Base-by-base conservation (phyloP, 2,888 invertebrate species). In the Caenorhabditis sinica region DNA sequence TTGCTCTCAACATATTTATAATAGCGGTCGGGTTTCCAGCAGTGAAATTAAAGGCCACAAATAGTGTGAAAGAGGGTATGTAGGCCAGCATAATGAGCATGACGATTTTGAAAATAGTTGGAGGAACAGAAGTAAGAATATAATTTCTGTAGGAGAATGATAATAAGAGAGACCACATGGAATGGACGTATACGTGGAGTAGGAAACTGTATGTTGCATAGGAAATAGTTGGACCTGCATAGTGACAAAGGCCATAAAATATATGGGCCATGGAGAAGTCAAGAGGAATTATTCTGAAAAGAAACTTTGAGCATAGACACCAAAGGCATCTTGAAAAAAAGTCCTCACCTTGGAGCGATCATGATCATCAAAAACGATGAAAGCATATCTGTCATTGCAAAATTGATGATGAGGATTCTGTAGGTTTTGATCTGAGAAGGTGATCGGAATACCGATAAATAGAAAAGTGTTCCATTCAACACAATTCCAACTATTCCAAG, bases 401-500 rank as follows among this genome's bases (percentile, higher is more conserved):
- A 82, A 23, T 82, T 82, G n/a, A 82, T 56, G 15, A 82, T 75
- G 0, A 82, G 63, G 40, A 82, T 58, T 6, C 82, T 75, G 36
- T 82, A 82, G 13, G 61, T 75, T 58, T 75, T 75, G 9, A 82
- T 82, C 36, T 75, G 82, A 3, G 63, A 20, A 15, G 82, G 82
- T 0, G 82, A 75, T n/a, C 63, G 58, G 28, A 82, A 82, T 43
- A 75, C n/a, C 3, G 82, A 43, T 25, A 82, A 15, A 33, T 51
- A 65, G 8, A 82, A 58, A 6, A 82, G 82, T 45, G 58, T 17
- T 1, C 45, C 43, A 49, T 82, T 82, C 17, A 82, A 15, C 4
- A 71, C 25, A 0, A 82, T 53, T 25, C 82, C 82, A 45, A 71
- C 6, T 30, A 49, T 9, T 45, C 82, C 82, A 8, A 71, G 71